These are phyloP conservation scores for Phocoena sinus DNA, from an alignment of 2,113 vertebrate genomes.

Conservation along the genomic window DNA sequence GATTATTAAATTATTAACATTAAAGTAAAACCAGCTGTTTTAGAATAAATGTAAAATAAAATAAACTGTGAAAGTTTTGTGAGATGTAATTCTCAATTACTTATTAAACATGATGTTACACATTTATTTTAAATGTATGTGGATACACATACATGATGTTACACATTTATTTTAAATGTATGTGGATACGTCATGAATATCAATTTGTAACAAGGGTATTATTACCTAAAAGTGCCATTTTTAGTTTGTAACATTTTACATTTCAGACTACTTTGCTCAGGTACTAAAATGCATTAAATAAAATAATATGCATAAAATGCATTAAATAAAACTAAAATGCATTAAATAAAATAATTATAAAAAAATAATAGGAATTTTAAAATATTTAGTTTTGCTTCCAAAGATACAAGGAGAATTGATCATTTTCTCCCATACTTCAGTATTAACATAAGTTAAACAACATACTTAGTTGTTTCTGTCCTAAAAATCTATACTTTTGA, in stretches of 20 bases:
- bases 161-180: background rate
- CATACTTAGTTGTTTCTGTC: background rate
- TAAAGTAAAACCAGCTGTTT: background rate
- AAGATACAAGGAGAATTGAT: background rate
- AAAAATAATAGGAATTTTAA: background rate
- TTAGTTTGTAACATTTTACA: background rate
- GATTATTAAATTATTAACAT: background rate
- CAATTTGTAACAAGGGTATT: background rate
- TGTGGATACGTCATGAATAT: background rate
- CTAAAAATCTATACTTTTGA: background rate
- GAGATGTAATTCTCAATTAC: background rate
- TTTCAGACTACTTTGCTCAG: background rate
- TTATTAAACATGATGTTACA: background rate
- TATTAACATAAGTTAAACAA: background rate
- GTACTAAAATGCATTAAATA: background rate
- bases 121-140: background rate
- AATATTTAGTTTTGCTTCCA: background rate
- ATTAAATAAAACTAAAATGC: background rate
- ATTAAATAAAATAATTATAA: background rate
- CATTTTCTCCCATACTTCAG: background rate
- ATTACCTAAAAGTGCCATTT: background rate
- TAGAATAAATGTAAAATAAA: background rate
- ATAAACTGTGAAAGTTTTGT: background rate
- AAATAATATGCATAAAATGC: background rate
- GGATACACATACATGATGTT: background rate